A percentile compares a stretch with the other conserved stretches of the same genome.
These are phyloP conservation scores for Pristionchus entomophagus DNA, from an alignment of 2,888 invertebrate genomes.

Conservation along the genomic window DNA sequence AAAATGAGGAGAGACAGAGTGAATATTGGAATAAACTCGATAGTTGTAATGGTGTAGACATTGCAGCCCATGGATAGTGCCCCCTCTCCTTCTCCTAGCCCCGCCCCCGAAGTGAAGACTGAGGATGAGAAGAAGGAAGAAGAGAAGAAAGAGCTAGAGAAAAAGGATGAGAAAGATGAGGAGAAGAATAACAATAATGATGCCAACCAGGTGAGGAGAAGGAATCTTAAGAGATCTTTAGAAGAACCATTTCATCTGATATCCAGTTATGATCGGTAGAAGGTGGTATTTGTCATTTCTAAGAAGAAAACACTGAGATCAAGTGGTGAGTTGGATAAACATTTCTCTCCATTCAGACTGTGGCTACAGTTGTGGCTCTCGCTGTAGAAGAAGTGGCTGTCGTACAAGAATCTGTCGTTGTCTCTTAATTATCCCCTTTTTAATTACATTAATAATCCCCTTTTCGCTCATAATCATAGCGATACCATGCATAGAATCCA, in stretches of 20 bases:
- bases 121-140: too few species aligned
- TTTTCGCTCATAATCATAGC: not conserved
- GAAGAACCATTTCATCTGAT: too few species aligned
- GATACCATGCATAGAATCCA: not conserved
- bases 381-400: not conserved
- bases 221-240: too few species aligned
- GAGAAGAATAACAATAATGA: slow-evolving; percentile 21
- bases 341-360: not conserved
- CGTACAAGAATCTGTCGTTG: not conserved
- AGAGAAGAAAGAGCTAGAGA: too few species aligned
- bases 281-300: too few species aligned
- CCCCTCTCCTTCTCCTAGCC: too few species aligned
- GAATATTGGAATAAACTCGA: not conserved
- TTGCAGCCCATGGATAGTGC: not conserved
- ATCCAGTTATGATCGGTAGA: too few species aligned
- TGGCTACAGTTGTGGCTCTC: not conserved
- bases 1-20: not conserved
- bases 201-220: not conserved
- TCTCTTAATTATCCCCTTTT: not conserved
- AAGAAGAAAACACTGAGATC: too few species aligned
- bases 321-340: too few species aligned
- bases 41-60: not conserved
- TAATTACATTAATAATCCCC: not conserved
- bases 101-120: not conserved
- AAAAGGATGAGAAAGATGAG: too few species aligned